Percentiles rank a stretch among this genome's conserved stretches.
phyloP scores from a whole-genome alignment of 2,113 vertebrate genomes.

The Corapipo altera region DNA sequence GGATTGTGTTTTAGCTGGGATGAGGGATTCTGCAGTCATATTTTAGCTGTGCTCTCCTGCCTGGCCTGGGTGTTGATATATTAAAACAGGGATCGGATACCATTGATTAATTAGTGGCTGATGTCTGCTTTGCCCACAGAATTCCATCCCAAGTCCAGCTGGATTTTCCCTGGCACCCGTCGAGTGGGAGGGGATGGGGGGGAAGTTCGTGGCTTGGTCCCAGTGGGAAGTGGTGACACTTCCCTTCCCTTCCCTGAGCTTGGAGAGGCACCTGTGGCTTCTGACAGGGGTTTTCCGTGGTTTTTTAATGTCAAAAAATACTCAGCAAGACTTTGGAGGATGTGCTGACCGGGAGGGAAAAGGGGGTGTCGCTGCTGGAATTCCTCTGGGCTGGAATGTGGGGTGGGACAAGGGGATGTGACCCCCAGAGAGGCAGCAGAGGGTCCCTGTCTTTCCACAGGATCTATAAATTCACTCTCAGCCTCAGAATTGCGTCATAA shows the following conservation, averaged over 20 bases:
- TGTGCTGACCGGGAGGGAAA: neutral
- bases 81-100: neutral
- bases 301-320: neutral
- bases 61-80: neutral
- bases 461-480: neutral
- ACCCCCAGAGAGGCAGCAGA: neutral
- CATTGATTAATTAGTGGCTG: too few relatives aligned
- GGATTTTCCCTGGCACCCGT: too few relatives aligned
- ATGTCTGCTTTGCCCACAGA: neutral
- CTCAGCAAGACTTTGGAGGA: neutral
- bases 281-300: neutral
- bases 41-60: neutral
- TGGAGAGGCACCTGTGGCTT: neutral
- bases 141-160: neutral
- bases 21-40: accelerated
- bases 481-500: neutral
- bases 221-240: neutral
- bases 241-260: neutral
- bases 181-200: neutral
- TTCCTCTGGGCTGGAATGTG: neutral
- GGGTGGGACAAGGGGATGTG: neutral
- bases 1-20: neutral
- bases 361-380: neutral
- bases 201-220: neutral
- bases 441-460: neutral